phyloP scores from a whole-genome alignment of 1,140 invertebrate species.

The Trichonephila inaurata region DNA sequence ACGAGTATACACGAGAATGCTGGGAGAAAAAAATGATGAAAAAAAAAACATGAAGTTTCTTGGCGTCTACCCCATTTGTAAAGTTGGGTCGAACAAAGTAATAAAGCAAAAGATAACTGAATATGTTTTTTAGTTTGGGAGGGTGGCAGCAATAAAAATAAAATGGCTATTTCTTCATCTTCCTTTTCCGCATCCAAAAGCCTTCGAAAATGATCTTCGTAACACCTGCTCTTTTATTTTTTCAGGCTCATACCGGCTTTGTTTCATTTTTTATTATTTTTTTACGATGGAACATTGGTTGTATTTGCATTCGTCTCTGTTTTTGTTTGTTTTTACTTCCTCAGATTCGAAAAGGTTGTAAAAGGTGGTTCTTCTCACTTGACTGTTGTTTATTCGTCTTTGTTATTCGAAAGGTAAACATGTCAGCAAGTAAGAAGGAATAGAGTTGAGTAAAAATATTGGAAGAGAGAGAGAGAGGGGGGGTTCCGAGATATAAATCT shows the following conservation, averaged over 20 bases:
- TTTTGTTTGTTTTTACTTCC: constrained; percentile 35
- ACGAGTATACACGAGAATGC: neutral
- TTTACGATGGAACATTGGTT: constrained; percentile 2
- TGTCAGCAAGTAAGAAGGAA: too few relatives aligned
- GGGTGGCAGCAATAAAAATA: constrained; percentile 54
- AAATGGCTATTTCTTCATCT: constrained; percentile 62
- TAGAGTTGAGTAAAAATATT: too few relatives aligned
- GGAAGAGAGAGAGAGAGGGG: too few relatives aligned
- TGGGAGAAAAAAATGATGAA: neutral
- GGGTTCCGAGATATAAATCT: too few relatives aligned
- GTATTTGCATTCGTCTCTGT: constrained; percentile 21
- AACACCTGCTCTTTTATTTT: constrained; percentile 68
- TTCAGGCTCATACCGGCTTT: constrained; percentile 4
- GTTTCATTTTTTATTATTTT: neutral
- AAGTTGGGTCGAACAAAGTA: constrained; percentile 30
- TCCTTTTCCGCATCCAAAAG: constrained; percentile 35
- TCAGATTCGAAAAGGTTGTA: neutral
- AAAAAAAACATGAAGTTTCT: constrained; percentile 28
- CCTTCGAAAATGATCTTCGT: constrained; percentile 56
- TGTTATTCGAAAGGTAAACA: too few relatives aligned
- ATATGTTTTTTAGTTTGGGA: constrained; percentile 20
- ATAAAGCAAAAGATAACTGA: constrained; percentile 56
- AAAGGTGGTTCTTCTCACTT: neutral
- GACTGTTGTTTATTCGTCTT: too few relatives aligned
- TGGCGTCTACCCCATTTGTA: constrained; percentile 35